Conservation (phyloP, 2,888 invertebrate genomes). For the Drosophila setosimentum region DNA sequence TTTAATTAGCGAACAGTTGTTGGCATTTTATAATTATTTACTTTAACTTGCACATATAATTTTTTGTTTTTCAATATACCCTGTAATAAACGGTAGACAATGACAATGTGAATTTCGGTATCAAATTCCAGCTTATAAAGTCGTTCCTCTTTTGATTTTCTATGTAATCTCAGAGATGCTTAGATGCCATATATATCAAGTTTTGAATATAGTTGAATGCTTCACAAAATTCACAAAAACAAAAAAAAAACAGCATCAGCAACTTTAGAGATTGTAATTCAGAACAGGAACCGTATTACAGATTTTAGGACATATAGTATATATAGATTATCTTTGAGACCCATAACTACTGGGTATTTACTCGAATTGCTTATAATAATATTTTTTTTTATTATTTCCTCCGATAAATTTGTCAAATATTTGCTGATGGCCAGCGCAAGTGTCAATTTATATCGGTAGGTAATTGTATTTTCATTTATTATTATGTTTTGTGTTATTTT, state of each 20-base stretch:
- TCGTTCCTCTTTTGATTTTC: rapidly evolving
- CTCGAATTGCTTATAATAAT: background rate
- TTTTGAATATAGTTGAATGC: background rate
- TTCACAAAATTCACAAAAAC: background rate
- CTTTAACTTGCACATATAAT: conserved; percentile 40
- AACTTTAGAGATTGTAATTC: background rate
- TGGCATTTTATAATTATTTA: conserved; percentile 68
- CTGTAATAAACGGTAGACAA: background rate
- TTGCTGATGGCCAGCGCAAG: conserved; percentile 54
- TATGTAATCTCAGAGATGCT: background rate
- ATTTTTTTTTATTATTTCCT: conserved; percentile 16
- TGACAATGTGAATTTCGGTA: rapidly evolving
- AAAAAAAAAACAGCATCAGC: background rate
- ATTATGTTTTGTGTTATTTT: conserved; percentile 14
- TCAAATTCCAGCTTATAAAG: rapidly evolving
- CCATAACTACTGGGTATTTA: conserved; percentile 19
- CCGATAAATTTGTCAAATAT: conserved; percentile 58
- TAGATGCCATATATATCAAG: background rate
- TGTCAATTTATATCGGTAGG: conserved; percentile 53
- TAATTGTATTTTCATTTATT: conserved; percentile 23
- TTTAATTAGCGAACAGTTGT: conserved; percentile 78
- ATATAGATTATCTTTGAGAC: background rate
- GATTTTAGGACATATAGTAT: background rate
- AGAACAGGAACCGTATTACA: background rate
- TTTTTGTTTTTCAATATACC: conserved; percentile 25